Evolutionary conservation across 2,888 invertebrate species (phyloP).

Genomic region (Microplitis manilae): DNA sequence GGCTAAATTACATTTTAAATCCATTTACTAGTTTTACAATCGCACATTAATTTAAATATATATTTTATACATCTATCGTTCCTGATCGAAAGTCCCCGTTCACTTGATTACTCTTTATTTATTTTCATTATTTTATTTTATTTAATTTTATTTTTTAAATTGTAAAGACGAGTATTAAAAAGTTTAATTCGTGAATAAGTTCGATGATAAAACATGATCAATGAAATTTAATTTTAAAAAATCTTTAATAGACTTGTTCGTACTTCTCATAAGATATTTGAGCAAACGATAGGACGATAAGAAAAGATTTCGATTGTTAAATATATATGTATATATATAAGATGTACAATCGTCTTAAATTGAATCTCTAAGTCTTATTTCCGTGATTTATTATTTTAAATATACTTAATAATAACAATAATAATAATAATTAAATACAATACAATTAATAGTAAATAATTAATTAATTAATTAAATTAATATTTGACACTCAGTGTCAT

Average conservation of each 20-base stretch:
- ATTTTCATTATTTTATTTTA: slow-evolving; percentile 1
- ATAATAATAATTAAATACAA: background rate
- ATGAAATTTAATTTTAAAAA: slow-evolving; percentile 37
- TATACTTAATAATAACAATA: background rate
- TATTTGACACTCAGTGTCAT: slow-evolving; percentile 30
- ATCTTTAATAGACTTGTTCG: slow-evolving; percentile 32
- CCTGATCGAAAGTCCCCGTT: slow-evolving; percentile 10
- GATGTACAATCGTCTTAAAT: slow-evolving; percentile 5
- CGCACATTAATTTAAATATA: slow-evolving; percentile 7
- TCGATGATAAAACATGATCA: slow-evolving; percentile 43
- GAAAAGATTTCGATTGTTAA: slow-evolving; percentile 54
- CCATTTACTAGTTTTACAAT: background rate
- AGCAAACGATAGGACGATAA: slow-evolving; percentile 62
- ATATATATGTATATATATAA: background rate
- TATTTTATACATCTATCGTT: slow-evolving; percentile 8
- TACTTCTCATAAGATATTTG: slow-evolving; percentile 50
- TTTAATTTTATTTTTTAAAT: slow-evolving; percentile 20
- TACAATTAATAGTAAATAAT: background rate
- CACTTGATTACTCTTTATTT: slow-evolving; percentile 18
- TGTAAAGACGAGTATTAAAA: slow-evolving; percentile 41
- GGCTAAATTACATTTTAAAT: slow-evolving; percentile 26
- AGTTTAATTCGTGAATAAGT: slow-evolving; percentile 45
- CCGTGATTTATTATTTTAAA: background rate
- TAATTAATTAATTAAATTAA: slow-evolving; percentile 49
- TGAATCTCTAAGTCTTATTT: slow-evolving; percentile 9